These are phyloP conservation scores for Lingula anatina DNA, from an alignment of 2,888 invertebrate genomes.

Conservation along the genomic window DNA sequence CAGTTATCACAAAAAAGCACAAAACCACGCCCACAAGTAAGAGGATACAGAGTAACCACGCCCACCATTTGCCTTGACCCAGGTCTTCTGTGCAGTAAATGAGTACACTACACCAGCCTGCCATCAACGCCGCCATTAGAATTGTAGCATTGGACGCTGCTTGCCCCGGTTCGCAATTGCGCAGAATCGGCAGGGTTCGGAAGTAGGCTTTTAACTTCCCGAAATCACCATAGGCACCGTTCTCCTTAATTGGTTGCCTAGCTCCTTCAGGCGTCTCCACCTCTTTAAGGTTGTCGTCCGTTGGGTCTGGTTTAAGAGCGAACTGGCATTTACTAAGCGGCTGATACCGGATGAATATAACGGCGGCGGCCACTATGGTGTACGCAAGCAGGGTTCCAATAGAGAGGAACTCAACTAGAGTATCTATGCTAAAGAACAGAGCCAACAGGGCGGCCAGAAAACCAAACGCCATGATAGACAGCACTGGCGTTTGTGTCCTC, in stretches of 20 bases:
- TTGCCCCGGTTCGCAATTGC: constrained; percentile 71
- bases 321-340: constrained; percentile 37
- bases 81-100: too few species aligned
- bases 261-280: too few species aligned
- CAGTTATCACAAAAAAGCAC: constrained; percentile 41
- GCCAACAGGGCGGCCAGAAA: constrained; percentile 60
- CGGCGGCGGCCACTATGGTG: constrained; percentile 81
- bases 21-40: constrained; percentile 31
- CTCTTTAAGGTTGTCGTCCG: background rate
- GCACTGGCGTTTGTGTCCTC: constrained; percentile 62
- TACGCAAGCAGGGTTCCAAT: constrained; percentile 60
- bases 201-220: constrained; percentile 69
- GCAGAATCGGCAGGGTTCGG: constrained; percentile 69
- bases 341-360: constrained; percentile 76
- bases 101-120: constrained; percentile 25
- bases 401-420: constrained; percentile 87
- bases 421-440: constrained; percentile 77
- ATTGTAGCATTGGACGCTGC: constrained; percentile 64
- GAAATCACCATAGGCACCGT: constrained; percentile 55
- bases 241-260: constrained; percentile 27
- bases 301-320: constrained; percentile 38
- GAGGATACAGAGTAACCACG: constrained; percentile 57
- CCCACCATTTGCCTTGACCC: constrained; percentile 68
- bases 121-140: constrained; percentile 60
- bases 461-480: constrained; percentile 33